Evolutionary conservation across 2,113 vertebrate species (phyloP).

Genomic region (Rhizomys pruinosus): DNA sequence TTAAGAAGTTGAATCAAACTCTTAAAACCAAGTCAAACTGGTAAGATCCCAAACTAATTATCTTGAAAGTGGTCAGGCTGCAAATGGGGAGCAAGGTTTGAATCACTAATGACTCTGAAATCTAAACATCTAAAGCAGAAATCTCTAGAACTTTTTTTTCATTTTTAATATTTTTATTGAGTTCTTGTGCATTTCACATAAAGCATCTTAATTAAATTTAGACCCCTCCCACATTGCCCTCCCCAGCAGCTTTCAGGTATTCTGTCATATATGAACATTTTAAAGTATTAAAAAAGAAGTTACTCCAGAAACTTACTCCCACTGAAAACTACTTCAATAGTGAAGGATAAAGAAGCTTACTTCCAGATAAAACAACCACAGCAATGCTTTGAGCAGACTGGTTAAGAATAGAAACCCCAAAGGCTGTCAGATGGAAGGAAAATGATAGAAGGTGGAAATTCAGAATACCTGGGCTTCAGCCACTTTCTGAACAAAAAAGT

Average conservation of each 20-base stretch:
- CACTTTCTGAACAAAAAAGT: background rate
- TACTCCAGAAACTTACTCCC: background rate
- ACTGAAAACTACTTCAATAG: constrained; percentile 9
- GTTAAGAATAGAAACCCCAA: background rate
- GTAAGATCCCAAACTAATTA: background rate
- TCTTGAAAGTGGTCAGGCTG: background rate
- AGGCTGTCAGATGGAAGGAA: background rate
- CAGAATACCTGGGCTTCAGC: background rate
- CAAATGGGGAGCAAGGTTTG: background rate
- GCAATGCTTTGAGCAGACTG: background rate
- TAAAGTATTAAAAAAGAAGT: background rate
- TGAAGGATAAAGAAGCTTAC: background rate
- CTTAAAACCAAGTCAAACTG: background rate
- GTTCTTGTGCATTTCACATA: too few relatives aligned
- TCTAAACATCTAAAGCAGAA: background rate
- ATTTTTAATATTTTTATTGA: too few relatives aligned
- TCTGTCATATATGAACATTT: background rate
- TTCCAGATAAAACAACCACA: background rate
- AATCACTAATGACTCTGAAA: background rate
- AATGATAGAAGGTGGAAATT: background rate
- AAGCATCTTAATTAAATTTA: too few relatives aligned
- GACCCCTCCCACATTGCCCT: too few relatives aligned
- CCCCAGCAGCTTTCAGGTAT: too few relatives aligned
- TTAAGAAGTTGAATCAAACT: background rate
- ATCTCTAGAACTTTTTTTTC: too few relatives aligned